Evolutionary conservation across 2,888 invertebrate genomes (phyloP).

Genomic region (Caenorhabditis plicata): DNA sequence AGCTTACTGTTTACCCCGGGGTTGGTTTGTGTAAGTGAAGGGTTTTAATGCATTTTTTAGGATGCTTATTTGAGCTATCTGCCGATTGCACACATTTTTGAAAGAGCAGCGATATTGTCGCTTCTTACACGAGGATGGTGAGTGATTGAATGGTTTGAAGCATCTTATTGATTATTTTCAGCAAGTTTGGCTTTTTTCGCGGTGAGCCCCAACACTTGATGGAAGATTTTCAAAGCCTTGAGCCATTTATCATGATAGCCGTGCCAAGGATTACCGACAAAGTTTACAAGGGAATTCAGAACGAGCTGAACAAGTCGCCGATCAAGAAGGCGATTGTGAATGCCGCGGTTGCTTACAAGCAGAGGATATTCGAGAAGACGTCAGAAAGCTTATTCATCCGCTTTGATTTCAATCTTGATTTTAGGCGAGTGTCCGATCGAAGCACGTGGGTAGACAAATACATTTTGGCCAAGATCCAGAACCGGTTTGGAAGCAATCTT

Average conservation of each 20-base stretch:
- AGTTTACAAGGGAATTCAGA: slow-evolving; percentile 20
- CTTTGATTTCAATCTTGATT: neutral
- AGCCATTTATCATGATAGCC: slow-evolving; percentile 11
- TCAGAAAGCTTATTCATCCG: too few species aligned
- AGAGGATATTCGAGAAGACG: slow-evolving; percentile 18
- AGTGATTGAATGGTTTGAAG: neutral
- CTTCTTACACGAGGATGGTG: neutral
- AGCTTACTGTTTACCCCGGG: too few species aligned
- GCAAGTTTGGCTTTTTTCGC: slow-evolving; percentile 23
- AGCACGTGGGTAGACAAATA: slow-evolving; percentile 25
- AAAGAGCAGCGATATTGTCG: too few species aligned
- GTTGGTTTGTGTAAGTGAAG: too few species aligned
- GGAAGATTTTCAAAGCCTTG: slow-evolving; percentile 21
- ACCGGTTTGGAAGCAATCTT: slow-evolving; percentile 15
- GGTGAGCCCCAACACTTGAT: slow-evolving; percentile 18
- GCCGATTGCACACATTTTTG: slow-evolving; percentile 29
- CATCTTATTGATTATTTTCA: too few species aligned
- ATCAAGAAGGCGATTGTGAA: slow-evolving; percentile 17
- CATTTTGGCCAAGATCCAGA: slow-evolving; percentile 20
- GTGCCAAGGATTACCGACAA: slow-evolving; percentile 34
- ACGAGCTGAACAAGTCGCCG: slow-evolving; percentile 12
- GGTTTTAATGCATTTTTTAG: too few species aligned
- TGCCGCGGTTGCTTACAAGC: slow-evolving; percentile 18
- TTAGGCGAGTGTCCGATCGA: slow-evolving; percentile 15
- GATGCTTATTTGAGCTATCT: slow-evolving; percentile 23